Conservation (phyloP, 2,113 vertebrate genomes). For the Pheucticus melanocephalus region DNA sequence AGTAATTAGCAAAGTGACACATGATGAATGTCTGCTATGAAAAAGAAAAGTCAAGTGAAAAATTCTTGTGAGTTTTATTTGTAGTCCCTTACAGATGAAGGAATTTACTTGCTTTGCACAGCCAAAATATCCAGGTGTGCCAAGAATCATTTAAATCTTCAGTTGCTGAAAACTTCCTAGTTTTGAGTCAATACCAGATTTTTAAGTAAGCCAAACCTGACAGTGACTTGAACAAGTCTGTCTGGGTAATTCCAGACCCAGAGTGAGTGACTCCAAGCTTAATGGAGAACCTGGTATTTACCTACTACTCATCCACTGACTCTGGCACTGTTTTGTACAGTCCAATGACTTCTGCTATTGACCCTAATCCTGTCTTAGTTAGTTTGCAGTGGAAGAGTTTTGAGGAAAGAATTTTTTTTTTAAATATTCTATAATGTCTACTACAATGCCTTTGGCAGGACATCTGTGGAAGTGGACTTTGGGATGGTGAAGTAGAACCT, state of each 20-base stretch:
- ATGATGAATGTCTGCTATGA: neutral
- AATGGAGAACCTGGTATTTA: neutral
- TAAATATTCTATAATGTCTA: neutral
- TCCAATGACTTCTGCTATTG: neutral
- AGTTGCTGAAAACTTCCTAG: neutral
- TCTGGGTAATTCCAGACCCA: neutral
- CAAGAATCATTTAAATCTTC: neutral
- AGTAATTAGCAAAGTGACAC: neutral
- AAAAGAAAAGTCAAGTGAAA: neutral
- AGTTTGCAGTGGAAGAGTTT: neutral
- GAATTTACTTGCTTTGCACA: neutral
- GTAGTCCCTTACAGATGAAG: neutral
- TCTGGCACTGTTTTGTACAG: accelerated
- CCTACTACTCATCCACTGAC: neutral
- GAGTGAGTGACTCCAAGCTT: neutral
- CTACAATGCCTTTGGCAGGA: neutral
- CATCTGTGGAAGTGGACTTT: neutral
- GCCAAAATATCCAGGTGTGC: neutral
- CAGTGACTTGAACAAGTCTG: neutral
- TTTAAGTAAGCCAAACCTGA: neutral
- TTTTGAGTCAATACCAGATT: neutral
- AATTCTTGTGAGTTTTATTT: neutral
- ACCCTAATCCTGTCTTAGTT: neutral
- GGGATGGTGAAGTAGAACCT: neutral
- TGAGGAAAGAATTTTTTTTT: neutral